Conservation (phyloP, 2,113 vertebrate species). For the Cyprinodon brontotheroides region DNA sequence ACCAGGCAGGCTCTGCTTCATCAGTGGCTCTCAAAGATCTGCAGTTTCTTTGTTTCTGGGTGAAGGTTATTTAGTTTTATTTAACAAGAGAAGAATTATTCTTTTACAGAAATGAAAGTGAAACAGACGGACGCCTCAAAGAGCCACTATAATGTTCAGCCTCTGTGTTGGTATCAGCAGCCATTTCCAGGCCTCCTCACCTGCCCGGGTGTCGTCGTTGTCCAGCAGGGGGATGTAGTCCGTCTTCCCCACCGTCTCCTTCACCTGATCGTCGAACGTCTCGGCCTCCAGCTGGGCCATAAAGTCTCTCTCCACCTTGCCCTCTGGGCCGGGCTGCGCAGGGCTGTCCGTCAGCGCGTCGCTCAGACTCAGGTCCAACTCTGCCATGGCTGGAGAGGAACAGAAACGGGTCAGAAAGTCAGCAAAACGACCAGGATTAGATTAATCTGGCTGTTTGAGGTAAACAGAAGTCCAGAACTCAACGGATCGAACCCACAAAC, state of each 20-base stretch:
- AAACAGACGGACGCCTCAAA: neutral
- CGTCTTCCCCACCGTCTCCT: slow-evolving; percentile 90
- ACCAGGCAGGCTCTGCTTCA: neutral
- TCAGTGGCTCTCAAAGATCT: neutral
- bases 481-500: neutral
- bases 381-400: slow-evolving; percentile 73
- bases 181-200: slow-evolving; percentile 49
- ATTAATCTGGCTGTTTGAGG: too few species aligned
- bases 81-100: neutral
- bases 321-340: slow-evolving; percentile 78
- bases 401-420: neutral
- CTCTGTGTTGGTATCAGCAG: too few species aligned
- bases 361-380: slow-evolving; percentile 87
- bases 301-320: slow-evolving; percentile 88
- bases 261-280: slow-evolving; percentile 88
- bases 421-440: neutral
- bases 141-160: too few species aligned
- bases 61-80: neutral
- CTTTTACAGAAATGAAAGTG: neutral
- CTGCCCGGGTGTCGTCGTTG: slow-evolving; percentile 72
- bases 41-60: neutral
- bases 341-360: slow-evolving; percentile 88
- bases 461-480: neutral
- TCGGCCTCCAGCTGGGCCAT: slow-evolving; percentile 89
- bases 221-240: slow-evolving; percentile 92